Percentiles rank a stretch among this genome's conserved stretches.
These are phyloP conservation scores for Margaritifera margaritifera DNA, from an alignment of 2,888 invertebrate species.

Conservation along the genomic window DNA sequence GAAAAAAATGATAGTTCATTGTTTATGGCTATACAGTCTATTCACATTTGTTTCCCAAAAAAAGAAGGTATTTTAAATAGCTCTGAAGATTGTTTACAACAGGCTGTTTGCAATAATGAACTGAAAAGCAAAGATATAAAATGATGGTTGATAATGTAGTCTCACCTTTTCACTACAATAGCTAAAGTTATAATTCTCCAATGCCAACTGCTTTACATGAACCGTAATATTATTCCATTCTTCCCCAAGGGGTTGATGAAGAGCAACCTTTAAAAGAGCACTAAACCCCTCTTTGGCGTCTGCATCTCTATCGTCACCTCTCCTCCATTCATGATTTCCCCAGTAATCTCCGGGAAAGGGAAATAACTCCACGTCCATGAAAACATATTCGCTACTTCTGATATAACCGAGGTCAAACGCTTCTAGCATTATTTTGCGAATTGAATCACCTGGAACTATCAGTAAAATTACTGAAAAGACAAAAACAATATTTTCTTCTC, in stretches of 20 bases:
- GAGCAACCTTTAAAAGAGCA: conserved; percentile 90
- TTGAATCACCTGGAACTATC: conserved; percentile 52
- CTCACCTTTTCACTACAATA: conserved; percentile 63
- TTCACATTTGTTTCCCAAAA: too few relatives aligned
- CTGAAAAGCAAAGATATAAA: neutral
- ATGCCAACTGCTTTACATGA: conserved; percentile 76
- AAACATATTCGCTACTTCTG: conserved; percentile 57
- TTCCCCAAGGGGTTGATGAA: conserved; percentile 78
- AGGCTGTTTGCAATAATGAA: too few relatives aligned
- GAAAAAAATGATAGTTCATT: too few relatives aligned
- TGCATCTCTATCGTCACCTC: conserved; percentile 41
- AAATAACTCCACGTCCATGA: conserved; percentile 60
- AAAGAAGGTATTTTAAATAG: neutral
- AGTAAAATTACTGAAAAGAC: conserved; percentile 58
- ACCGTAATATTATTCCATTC: conserved; percentile 86
- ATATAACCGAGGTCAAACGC: conserved; percentile 55
- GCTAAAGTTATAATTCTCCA: conserved; percentile 67
- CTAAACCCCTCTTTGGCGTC: conserved; percentile 87
- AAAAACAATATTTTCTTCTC: too few relatives aligned
- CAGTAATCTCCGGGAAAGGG: conserved; percentile 47
- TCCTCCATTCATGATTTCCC: conserved; percentile 52
- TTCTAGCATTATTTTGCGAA: conserved; percentile 53
- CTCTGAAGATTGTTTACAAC: too few relatives aligned
- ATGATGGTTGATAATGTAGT: too few relatives aligned
- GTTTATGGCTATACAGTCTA: too few relatives aligned